phyloP scores from a whole-genome alignment of 1,140 invertebrate species.

The Frieseomelitta varia region DNA sequence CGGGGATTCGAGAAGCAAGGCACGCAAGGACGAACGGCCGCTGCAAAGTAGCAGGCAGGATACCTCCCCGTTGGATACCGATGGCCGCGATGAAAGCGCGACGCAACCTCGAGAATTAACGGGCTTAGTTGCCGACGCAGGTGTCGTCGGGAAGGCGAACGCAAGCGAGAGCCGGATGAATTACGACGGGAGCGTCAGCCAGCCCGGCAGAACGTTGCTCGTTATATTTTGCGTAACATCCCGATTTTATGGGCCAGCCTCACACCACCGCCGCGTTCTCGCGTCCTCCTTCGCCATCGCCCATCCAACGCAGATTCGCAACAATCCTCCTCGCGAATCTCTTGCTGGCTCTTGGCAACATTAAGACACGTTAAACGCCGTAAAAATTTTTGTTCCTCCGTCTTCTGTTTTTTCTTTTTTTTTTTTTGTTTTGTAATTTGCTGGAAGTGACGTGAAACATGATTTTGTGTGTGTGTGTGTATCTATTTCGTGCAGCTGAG shows the following conservation, averaged over 20 bases:
- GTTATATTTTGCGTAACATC: slow-evolving; percentile 82
- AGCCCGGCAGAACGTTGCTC: slow-evolving; percentile 70
- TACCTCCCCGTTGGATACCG: slow-evolving; percentile 52
- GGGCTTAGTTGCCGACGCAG: slow-evolving; percentile 81
- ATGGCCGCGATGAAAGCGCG: slow-evolving; percentile 64
- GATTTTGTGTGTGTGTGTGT: too few species aligned
- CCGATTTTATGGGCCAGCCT: slow-evolving; percentile 80
- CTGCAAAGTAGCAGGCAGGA: slow-evolving; percentile 41
- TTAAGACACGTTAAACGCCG: too few species aligned
- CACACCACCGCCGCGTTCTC: slow-evolving; percentile 31
- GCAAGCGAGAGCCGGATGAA: slow-evolving; percentile 75
- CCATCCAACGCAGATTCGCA: slow-evolving; percentile 60
- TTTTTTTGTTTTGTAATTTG: too few species aligned
- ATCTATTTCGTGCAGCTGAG: too few species aligned
- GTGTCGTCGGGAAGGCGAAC: slow-evolving; percentile 77
- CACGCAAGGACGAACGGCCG: slow-evolving; percentile 44
- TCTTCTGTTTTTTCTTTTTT: too few species aligned
- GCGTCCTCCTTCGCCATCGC: slow-evolving; percentile 34
- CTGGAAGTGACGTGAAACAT: too few species aligned
- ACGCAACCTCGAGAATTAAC: slow-evolving; percentile 79
- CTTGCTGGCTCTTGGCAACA: too few species aligned
- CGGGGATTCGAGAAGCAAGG: slow-evolving; percentile 57
- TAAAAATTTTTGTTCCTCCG: too few species aligned
- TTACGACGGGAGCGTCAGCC: slow-evolving; percentile 79
- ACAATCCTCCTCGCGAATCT: slow-evolving; percentile 60